Evolutionary conservation across 1,140 invertebrate species (phyloP), one percentile per base, ranked within the genome.

Genomic region (Caerostris darwini): DNA sequence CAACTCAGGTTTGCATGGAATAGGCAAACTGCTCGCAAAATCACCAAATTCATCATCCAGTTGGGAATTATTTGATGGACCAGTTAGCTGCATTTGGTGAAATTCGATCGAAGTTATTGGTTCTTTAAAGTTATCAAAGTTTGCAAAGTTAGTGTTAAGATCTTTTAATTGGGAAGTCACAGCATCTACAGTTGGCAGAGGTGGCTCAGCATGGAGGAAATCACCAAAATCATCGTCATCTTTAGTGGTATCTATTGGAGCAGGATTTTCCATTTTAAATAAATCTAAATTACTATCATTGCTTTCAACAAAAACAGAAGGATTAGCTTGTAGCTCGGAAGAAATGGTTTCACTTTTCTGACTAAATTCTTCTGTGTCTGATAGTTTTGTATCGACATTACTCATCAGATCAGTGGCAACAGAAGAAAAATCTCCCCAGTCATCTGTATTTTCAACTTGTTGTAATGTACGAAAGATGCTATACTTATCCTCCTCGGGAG

Each of bases 21-120:
- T n/a, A 17, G 92, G 86, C 4, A 89, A 17, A 61, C 85, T 94
- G 7, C 71, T 94, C 3, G 94, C 81, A 94, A 97, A 97, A 86
- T 97, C 97, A 59, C 97, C 97, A 96, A 97, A 97, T 94, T 97
- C 97, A 94, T 97, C 97, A 94, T 95, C 95, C n/a, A 93, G 90
- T 53, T 83, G 85, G 57, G 81, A 59, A 92, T 94, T 95, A 81
- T 94, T 94, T 94, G 61, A 94, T 12, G 64, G 92, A 61, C 93
- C 61, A 83, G 88, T 94, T 88, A 56, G 69, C 7, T 10, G 57
- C n/a, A 17, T 17, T 54, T n/a, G 90, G n/a, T 57, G 59, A 7
- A 56, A 57, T 3, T 58, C 59, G 3, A 34, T 12, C 14, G 61
- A 67, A 67, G 3, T 67, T 4, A n/a, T 4, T n/a, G 58, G 3